phyloP scores from a whole-genome alignment of 2,888 invertebrate species.

The Rhingia rostrata region DNA sequence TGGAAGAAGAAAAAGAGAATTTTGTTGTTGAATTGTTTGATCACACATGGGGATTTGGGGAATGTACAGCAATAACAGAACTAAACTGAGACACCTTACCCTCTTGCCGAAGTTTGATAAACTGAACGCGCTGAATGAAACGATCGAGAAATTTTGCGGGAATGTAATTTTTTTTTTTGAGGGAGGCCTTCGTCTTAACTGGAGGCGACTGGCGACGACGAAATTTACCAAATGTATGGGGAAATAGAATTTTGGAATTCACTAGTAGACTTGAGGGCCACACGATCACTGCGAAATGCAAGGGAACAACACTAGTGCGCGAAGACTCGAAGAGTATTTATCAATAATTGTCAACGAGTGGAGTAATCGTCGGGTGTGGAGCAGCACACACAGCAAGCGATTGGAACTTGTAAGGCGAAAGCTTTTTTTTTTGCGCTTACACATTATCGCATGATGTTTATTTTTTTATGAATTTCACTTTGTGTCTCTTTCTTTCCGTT shows the following conservation, averaged over 20 bases:
- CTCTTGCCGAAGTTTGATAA: conserved; percentile 59
- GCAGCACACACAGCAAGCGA: not conserved
- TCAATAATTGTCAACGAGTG: conserved; percentile 34
- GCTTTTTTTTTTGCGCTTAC: conserved; percentile 40
- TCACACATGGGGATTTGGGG: conserved; percentile 54
- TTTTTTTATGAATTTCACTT: conserved; percentile 45
- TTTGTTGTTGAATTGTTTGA: not conserved
- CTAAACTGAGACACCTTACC: conserved; percentile 58
- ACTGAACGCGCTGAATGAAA: conserved; percentile 46
- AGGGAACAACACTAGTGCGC: conserved; percentile 22
- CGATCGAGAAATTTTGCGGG: conserved; percentile 35
- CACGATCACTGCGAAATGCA: conserved; percentile 21
- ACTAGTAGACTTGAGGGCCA: conserved; percentile 9
- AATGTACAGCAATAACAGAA: conserved; percentile 61
- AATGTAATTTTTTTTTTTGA: conserved; percentile 35
- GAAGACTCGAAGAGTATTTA: conserved; percentile 32
- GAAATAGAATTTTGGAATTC: conserved; percentile 21
- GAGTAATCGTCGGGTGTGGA: conserved; percentile 8
- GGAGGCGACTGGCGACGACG: not conserved
- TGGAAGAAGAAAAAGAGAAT: conserved; percentile 40
- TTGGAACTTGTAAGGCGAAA: conserved; percentile 54
- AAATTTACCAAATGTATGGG: conserved; percentile 1
- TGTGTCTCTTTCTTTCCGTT: conserved; percentile 31
- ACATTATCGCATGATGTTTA: conserved; percentile 70
- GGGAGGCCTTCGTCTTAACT: not conserved